Base-by-base conservation (phyloP, 2,113 vertebrate genomes). In the Todiramphus saurophagus region DNA sequence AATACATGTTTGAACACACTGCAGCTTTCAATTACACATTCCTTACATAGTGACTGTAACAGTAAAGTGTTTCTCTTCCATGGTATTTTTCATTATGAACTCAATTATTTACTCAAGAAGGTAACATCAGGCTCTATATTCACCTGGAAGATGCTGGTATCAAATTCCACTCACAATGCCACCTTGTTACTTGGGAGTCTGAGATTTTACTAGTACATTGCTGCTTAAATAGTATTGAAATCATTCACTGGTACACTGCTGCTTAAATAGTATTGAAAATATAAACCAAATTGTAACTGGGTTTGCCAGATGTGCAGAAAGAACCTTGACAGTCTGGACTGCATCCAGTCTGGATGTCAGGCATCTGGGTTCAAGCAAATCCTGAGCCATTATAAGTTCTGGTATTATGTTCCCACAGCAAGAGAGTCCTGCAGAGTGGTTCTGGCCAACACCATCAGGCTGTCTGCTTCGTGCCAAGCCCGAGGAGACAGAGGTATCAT, bases 291-390 rank as follows among this genome's bases (percentile, higher is more conserved):
- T 5, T 72, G 35, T 78, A 89, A 64, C 74, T 56, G 33, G 53
- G 30, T 66, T 91, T 87, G 53, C 94, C 93, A 97, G 85, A 93
- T 82, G 62, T 85, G 66, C 62, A 87, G 73, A 89, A 89, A 79
- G 60, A 95, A 94, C 93, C 80, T 44, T 90, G 44, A 88, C 53
- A 62, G 44, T 76, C 77, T 90, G 88, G 93, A 91, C 67, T 93
- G 43, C 33, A 68, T 93, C 82, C 87, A 95, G 82, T 82, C 58
- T 88, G 53, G 20, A 88, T 88, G 44, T 93, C 90, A 94, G 72
- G 86, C 85, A 94, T 94, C 85, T 85, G 75, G 75, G 90, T 92
- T 92, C 67, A 83, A 53, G 59, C 0, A 1, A 92, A 93, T 88
- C 44, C 82, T 87, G 62, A 90, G 75, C 53, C 82, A 76, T 82